Evolutionary conservation across 2,888 invertebrate species (phyloP).

Genomic region (Phlogophora meticulosa): DNA sequence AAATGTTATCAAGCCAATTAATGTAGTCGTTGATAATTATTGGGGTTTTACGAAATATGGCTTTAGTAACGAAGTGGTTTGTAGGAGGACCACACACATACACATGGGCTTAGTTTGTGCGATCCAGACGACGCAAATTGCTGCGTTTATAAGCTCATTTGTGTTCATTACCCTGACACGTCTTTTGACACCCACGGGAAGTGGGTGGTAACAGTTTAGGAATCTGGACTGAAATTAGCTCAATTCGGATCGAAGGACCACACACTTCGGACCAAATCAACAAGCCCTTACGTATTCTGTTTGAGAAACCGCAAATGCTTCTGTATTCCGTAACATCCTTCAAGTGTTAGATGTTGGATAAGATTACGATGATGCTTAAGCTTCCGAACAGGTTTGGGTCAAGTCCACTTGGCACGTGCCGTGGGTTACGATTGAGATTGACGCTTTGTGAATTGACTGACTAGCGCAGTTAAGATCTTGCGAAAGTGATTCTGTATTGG

Average conservation of each 20-base stretch:
- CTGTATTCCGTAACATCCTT: slow-evolving; percentile 32
- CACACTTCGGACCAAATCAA: slow-evolving; percentile 16
- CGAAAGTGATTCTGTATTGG: slow-evolving; percentile 29
- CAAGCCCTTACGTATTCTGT: slow-evolving; percentile 1
- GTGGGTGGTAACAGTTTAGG: not conserved
- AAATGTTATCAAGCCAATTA: slow-evolving; percentile 49
- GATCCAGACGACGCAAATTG: slow-evolving; percentile 29
- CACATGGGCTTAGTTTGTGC: not conserved
- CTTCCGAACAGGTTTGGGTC: slow-evolving; percentile 59
- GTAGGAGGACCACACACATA: slow-evolving; percentile 19
- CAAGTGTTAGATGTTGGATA: slow-evolving; percentile 46
- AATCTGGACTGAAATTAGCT: slow-evolving; percentile 2
- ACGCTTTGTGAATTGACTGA: slow-evolving; percentile 19
- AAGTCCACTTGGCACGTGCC: slow-evolving; percentile 55
- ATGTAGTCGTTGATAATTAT: slow-evolving; percentile 43
- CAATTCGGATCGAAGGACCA: slow-evolving; percentile 11
- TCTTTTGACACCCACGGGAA: slow-evolving; percentile 2
- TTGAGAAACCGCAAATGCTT: slow-evolving; percentile 14
- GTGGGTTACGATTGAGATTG: slow-evolving; percentile 37
- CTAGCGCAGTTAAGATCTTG: slow-evolving; percentile 1
- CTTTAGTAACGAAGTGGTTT: slow-evolving; percentile 12
- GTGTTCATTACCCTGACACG: slow-evolving; percentile 7
- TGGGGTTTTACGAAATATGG: slow-evolving; percentile 39
- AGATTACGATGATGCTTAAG: slow-evolving; percentile 50
- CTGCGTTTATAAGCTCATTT: slow-evolving; percentile 21